Conservation (phyloP, 2,797 vertebrate species). For the Trachops cirrhosus region DNA sequence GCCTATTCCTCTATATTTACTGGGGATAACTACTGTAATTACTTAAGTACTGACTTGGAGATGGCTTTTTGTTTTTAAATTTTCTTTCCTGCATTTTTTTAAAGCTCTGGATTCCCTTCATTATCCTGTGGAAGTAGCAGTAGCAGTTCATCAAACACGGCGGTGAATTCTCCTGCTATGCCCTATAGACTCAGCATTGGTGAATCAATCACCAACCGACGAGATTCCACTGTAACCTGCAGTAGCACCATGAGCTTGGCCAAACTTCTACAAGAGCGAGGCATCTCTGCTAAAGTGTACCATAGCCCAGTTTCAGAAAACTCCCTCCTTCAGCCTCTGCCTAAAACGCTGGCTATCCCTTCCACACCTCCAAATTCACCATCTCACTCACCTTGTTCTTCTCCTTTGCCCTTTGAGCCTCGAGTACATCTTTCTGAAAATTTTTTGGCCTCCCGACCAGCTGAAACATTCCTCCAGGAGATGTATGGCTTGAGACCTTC, state of each 20-base stretch:
- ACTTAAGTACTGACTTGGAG: not conserved
- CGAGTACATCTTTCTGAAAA: slow-evolving; percentile 87
- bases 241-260: slow-evolving; percentile 87
- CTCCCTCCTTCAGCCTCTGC: slow-evolving; percentile 61
- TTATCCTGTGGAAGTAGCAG: slow-evolving; percentile 80
- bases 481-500: slow-evolving; percentile 91
- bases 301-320: slow-evolving; percentile 75
- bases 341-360: slow-evolving; percentile 82
- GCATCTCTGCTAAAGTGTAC: slow-evolving; percentile 94
- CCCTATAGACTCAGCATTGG: slow-evolving; percentile 91
- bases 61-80: slow-evolving; percentile 18
- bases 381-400: slow-evolving; percentile 85
- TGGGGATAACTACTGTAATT: not conserved
- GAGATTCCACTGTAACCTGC: slow-evolving; percentile 82
- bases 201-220: slow-evolving; percentile 88
- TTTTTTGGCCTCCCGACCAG: slow-evolving; percentile 95
- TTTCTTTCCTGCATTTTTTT: not conserved
- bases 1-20: not conserved
- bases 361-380: slow-evolving; percentile 94
- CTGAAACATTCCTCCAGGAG: slow-evolving; percentile 96
- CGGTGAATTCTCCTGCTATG: slow-evolving; percentile 87
- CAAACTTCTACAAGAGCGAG: slow-evolving; percentile 92
- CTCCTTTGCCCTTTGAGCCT: slow-evolving; percentile 86
- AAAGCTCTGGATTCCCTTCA: slow-evolving; percentile 81
- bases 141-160: slow-evolving; percentile 83